Percentiles rank a stretch among this genome's conserved stretches.
These are phyloP conservation scores for Acanthaster planci DNA, from an alignment of 35 echinoderm and acorn worm species.

Conservation along the genomic window DNA sequence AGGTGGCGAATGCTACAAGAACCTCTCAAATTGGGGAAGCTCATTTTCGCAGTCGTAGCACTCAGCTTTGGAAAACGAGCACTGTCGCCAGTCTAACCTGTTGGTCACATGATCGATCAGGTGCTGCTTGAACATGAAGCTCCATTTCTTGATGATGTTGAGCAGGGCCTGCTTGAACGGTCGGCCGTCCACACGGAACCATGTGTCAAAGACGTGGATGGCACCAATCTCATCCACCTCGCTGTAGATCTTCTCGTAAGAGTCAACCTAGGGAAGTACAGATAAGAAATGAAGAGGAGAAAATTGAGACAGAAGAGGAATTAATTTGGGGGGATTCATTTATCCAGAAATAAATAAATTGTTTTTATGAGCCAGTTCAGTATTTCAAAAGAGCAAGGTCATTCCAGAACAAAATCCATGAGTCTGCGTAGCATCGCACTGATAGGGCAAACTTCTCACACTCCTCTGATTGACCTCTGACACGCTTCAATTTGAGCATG, in stretches of 20 bases:
- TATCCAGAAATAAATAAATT: too few species aligned
- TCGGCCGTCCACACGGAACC: constrained; percentile 95
- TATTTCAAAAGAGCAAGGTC: too few species aligned
- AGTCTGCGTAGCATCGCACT: too few species aligned
- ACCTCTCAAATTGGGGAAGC: background rate
- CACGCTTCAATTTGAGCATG: too few species aligned
- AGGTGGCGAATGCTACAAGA: background rate
- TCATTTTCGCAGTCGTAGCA: background rate
- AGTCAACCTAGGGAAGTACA: constrained; percentile 72
- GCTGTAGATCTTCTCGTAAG: constrained; percentile 95
- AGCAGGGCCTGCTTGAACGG: constrained; percentile 96
- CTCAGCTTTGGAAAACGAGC: background rate
- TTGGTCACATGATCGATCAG: constrained; percentile 99
- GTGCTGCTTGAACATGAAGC: constrained; percentile 99
- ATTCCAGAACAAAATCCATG: too few species aligned
- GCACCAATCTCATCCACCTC: constrained; percentile 89
- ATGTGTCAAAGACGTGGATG: constrained; percentile 77
- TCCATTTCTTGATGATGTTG: constrained; percentile 99
- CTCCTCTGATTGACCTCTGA: too few species aligned
- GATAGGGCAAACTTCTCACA: too few species aligned
- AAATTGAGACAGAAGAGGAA: background rate
- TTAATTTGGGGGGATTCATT: too few species aligned
- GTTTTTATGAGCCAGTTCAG: too few species aligned
- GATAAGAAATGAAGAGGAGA: constrained; percentile 5
- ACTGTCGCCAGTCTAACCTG: constrained; percentile 37